These are phyloP conservation scores for Ochropleura leucogaster DNA, from an alignment of 2,888 invertebrate species.

Conservation along the genomic window DNA sequence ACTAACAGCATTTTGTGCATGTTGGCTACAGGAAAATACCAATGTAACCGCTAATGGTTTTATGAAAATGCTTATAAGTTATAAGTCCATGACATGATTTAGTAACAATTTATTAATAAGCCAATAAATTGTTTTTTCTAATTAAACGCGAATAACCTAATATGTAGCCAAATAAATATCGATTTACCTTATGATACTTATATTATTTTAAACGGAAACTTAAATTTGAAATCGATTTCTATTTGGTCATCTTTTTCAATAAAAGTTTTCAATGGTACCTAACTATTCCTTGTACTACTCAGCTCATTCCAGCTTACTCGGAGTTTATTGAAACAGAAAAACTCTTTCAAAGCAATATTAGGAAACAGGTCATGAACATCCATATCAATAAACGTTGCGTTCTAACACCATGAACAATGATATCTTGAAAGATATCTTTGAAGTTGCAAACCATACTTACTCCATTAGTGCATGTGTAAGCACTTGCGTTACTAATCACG, in stretches of 20 bases:
- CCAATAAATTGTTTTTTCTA: not conserved
- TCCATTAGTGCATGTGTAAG: not conserved
- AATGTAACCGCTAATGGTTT: conserved; percentile 1
- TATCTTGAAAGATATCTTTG: too few species aligned
- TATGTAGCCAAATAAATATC: not conserved
- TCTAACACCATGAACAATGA: not conserved
- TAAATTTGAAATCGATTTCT: not conserved
- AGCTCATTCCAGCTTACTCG: not conserved
- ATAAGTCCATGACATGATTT: conserved; percentile 18
- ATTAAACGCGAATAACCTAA: not conserved
- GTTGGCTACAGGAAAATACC: conserved; percentile 41
- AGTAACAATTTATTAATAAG: conserved; percentile 11
- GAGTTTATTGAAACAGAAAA: not conserved
- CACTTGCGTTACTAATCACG: not conserved
- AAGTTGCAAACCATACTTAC: too few species aligned
- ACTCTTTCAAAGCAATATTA: not conserved
- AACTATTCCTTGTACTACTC: too few species aligned
- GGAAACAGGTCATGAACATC: not conserved
- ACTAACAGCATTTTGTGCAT: conserved; percentile 68
- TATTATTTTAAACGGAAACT: not conserved
- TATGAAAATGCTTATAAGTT: conserved; percentile 14
- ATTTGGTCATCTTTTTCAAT: not conserved
- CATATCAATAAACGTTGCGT: not conserved
- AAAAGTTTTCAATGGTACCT: not conserved
- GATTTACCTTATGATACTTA: not conserved